Evolutionary conservation across 2,888 invertebrate species (phyloP).

Genomic region (Orthosia cruda): DNA sequence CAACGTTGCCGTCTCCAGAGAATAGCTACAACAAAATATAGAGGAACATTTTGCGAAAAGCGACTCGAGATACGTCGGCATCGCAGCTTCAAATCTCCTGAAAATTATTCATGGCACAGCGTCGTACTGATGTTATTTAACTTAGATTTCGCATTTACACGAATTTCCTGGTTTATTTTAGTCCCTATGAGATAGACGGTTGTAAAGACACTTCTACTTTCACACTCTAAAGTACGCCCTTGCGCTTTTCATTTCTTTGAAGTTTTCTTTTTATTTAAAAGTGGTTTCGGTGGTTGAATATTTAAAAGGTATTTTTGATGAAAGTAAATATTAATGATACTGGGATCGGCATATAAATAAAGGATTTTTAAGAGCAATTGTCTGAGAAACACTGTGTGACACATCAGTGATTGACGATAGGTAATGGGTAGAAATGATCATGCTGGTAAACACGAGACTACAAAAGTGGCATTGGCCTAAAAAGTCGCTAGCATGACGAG

Average conservation of each 20-base stretch:
- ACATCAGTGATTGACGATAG: too few species aligned
- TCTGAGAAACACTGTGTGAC: too few species aligned
- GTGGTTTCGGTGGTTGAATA: conserved; percentile 5
- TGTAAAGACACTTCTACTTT: conserved; percentile 52
- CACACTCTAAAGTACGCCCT: conserved; percentile 30
- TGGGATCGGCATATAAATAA: conserved; percentile 9
- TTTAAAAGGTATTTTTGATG: conserved; percentile 14
- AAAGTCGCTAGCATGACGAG: not conserved
- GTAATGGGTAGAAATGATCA: too few species aligned
- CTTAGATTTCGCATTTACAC: conserved; percentile 60
- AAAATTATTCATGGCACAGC: conserved; percentile 65
- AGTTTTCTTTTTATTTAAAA: conserved; percentile 22
- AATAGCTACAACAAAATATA: conserved; percentile 61
- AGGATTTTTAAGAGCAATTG: not conserved
- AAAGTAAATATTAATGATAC: conserved; percentile 7
- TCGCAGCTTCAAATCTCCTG: conserved; percentile 62
- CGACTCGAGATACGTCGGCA: conserved; percentile 61
- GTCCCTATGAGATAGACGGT: conserved; percentile 47
- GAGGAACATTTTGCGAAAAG: conserved; percentile 61
- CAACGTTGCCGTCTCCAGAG: conserved; percentile 50
- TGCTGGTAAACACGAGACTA: not conserved
- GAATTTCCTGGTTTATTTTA: conserved; percentile 59
- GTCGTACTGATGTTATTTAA: conserved; percentile 65
- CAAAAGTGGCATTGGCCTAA: not conserved
- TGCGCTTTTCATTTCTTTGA: conserved; percentile 41